Conservation (phyloP, 1,140 invertebrate species). For the Magallana angulata region DNA sequence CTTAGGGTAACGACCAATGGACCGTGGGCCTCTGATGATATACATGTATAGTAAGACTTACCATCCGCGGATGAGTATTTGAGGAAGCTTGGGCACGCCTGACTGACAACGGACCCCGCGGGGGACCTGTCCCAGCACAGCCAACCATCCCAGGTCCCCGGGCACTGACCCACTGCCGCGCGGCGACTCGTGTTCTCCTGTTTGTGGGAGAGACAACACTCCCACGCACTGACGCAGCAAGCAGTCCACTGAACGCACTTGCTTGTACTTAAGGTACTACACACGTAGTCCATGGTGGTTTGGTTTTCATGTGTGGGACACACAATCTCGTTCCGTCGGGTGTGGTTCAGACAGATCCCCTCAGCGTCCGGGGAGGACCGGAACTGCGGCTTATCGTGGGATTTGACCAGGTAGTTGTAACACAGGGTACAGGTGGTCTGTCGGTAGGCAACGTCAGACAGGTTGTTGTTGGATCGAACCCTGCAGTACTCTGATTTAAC, state of each 20-base stretch:
- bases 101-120: not conserved
- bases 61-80: not conserved
- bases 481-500: not conserved
- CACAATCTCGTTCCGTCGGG: not conserved
- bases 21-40: too few species aligned
- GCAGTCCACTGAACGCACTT: conserved; percentile 17
- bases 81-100: conserved; percentile 46
- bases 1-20: too few species aligned
- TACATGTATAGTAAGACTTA: not conserved
- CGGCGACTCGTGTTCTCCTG: not conserved
- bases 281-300: not conserved
- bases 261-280: not conserved
- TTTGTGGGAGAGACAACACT: conserved; percentile 32
- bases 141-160: conserved; percentile 52
- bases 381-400: not conserved
- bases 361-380: not conserved
- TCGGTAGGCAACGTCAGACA: not conserved
- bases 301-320: not conserved
- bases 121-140: conserved; percentile 45
- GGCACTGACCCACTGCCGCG: not conserved
- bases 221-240: conserved; percentile 41
- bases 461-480: not conserved
- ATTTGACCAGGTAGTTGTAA: not conserved
- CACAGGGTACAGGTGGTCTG: not conserved
- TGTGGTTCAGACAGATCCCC: not conserved